Conservation (phyloP, 2,888 invertebrate genomes). For the Stenurella melanura region DNA sequence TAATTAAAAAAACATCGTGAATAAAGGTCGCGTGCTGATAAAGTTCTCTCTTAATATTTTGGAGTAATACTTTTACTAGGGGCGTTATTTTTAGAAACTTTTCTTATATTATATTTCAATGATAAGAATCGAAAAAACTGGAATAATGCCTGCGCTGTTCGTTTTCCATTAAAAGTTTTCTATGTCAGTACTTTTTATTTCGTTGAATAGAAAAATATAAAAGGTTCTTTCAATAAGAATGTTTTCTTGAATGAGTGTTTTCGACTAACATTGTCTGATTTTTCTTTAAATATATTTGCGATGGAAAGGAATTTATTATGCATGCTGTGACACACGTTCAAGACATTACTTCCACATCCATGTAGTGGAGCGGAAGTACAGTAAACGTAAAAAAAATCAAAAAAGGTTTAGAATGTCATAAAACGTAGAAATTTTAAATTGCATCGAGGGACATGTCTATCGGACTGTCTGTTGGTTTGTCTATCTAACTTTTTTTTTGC, state of each 20-base stretch:
- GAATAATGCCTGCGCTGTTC: not conserved
- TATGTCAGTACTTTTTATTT: conserved; percentile 7
- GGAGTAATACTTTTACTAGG: not conserved
- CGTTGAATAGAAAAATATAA: not conserved
- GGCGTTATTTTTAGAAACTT: not conserved
- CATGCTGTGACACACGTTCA: not conserved
- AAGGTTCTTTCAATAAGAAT: conserved; percentile 1
- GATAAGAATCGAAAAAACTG: not conserved
- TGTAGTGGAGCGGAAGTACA: too few relatives aligned
- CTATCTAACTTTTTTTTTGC: too few relatives aligned
- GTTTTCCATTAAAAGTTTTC: conserved; percentile 4
- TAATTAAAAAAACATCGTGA: too few relatives aligned
- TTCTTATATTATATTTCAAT: not conserved
- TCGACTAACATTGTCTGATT: not conserved
- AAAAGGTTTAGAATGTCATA: too few relatives aligned
- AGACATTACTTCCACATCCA: too few relatives aligned
- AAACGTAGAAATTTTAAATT: too few relatives aligned
- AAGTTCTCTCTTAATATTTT: not conserved
- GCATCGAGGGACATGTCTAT: too few relatives aligned
- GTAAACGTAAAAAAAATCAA: too few relatives aligned
- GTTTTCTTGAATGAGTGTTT: not conserved
- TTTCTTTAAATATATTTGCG: conserved; percentile 1
- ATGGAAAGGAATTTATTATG: not conserved
- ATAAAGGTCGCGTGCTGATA: too few relatives aligned
- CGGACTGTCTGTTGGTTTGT: too few relatives aligned